phyloP scores from a whole-genome alignment of 92 coral and sea anemone genomes.

The Epizoanthus fatuus region DNA sequence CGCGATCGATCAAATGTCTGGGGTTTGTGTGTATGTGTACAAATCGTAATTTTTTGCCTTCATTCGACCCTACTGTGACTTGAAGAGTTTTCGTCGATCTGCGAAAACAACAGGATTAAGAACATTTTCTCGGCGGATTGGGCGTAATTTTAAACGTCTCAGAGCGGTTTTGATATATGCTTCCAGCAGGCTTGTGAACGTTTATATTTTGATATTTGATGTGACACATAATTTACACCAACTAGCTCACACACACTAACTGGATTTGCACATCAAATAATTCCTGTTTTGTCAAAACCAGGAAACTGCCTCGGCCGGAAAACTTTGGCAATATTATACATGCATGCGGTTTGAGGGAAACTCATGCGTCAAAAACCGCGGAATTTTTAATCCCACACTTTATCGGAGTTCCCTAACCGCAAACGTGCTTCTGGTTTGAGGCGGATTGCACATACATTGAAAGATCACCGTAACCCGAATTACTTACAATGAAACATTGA shows the following conservation, averaged over 20 bases:
- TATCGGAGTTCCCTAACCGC: slow-evolving; percentile 32
- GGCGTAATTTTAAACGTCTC: not conserved
- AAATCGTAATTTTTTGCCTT: not conserved
- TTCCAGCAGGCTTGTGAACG: not conserved
- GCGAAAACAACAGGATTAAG: not conserved
- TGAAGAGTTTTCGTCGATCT: not conserved
- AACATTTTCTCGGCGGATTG: not conserved
- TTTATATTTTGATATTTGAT: not conserved
- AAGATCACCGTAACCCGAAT: slow-evolving; percentile 39
- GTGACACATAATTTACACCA: not conserved
- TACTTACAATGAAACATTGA: slow-evolving; percentile 34
- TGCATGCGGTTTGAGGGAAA: slow-evolving; percentile 26
- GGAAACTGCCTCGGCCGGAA: not conserved
- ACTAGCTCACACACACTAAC: not conserved
- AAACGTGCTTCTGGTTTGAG: slow-evolving; percentile 17
- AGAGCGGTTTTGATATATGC: slow-evolving; percentile 4
- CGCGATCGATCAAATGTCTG: slow-evolving; percentile 24
- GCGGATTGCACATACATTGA: slow-evolving; percentile 17
- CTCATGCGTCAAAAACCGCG: slow-evolving; percentile 25
- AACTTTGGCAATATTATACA: not conserved
- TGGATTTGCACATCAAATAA: not conserved
- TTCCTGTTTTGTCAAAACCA: slow-evolving; percentile 14
- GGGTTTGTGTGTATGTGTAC: not conserved
- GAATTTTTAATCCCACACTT: slow-evolving; percentile 40
- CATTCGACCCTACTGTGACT: not conserved